phyloP scores from a whole-genome alignment of 2,113 vertebrate species.

The Rhombomys opimus region DNA sequence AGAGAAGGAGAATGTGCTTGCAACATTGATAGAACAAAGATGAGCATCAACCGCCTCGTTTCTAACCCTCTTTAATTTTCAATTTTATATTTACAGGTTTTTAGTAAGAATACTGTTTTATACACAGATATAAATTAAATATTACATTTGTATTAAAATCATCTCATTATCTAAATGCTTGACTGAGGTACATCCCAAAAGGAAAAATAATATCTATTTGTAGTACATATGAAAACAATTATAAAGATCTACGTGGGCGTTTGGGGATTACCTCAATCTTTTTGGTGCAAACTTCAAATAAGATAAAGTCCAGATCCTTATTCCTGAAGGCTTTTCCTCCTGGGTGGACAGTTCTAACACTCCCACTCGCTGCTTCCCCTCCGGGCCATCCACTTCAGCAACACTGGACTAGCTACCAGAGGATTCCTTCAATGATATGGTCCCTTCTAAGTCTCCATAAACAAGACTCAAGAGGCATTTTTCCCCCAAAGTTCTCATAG shows the following conservation, averaged over 20 bases:
- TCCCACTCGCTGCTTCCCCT: not conserved
- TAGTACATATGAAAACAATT: not conserved
- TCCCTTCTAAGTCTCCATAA: not conserved
- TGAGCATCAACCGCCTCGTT: not conserved
- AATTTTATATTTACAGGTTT: not conserved
- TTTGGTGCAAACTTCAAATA: not conserved
- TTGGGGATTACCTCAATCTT: not conserved
- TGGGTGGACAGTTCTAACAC: not conserved
- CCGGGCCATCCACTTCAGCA: not conserved
- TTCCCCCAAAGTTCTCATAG: not conserved
- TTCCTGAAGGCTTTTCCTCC: not conserved
- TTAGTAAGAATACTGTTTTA: constrained; percentile 17
- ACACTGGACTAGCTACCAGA: not conserved
- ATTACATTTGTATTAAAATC: not conserved
- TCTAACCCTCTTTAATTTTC: not conserved
- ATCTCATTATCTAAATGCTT: constrained; percentile 25
- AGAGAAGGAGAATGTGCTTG: constrained; percentile 18
- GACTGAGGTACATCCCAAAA: constrained; percentile 8
- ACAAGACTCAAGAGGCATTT: constrained; percentile 32
- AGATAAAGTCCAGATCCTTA: not conserved
- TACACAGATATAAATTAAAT: constrained; percentile 6
- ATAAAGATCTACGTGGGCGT: not conserved
- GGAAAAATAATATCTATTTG: constrained; percentile 16
- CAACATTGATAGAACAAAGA: not conserved
- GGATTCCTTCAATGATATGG: not conserved